These are phyloP conservation scores for Danaus chrysippus DNA, from an alignment of 2,888 invertebrate genomes.

Conservation along the genomic window DNA sequence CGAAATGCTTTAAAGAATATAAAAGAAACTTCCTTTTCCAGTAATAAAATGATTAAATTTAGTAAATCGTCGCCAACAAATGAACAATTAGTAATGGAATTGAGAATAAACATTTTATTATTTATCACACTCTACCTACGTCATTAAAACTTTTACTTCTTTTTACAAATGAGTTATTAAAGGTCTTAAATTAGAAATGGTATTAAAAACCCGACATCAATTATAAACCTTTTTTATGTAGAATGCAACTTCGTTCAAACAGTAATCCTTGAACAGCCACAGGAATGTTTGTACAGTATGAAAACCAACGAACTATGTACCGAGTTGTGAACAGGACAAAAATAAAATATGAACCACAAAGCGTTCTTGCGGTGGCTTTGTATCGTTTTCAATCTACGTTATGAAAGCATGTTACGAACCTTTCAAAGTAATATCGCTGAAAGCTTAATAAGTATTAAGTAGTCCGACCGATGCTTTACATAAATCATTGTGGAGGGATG, in stretches of 20 bases:
- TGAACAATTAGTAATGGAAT: too few species aligned
- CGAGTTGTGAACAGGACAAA: conserved; percentile 46
- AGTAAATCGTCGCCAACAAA: too few species aligned
- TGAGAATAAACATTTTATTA: too few species aligned
- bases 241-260: conserved; percentile 5
- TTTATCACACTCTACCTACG: too few species aligned
- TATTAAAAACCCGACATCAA: too few species aligned
- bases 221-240: not conserved
- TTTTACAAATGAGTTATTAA: too few species aligned
- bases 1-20: too few species aligned
- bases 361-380: conserved; percentile 71
- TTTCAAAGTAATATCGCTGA: conserved; percentile 69
- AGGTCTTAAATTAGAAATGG: too few species aligned
- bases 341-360: conserved; percentile 69
- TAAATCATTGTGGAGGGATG: conserved; percentile 15
- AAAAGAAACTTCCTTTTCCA: too few species aligned
- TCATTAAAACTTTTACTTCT: too few species aligned
- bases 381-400: conserved; percentile 69
- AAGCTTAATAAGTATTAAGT: conserved; percentile 66
- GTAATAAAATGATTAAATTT: too few species aligned
- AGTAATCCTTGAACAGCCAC: conserved; percentile 6
- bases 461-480: conserved; percentile 22
- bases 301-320: conserved; percentile 42
- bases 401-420: conserved; percentile 64
- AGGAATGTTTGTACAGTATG: conserved; percentile 44